Percentiles rank a stretch among this genome's conserved stretches.
Conservation (phyloP, 2,888 invertebrate species). For the Chloromyia formosa region DNA sequence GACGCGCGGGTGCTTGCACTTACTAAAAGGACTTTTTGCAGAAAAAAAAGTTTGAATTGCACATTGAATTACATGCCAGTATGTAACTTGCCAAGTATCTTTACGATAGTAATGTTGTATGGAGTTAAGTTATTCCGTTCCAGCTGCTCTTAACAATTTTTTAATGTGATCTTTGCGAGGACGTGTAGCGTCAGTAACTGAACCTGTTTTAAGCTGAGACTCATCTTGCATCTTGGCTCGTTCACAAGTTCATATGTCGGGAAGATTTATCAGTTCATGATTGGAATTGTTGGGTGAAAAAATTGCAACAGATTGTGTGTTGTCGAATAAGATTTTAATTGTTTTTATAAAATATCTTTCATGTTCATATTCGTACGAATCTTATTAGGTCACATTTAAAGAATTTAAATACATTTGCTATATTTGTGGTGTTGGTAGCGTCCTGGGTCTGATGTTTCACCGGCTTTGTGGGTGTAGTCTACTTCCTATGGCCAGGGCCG, state of each 20-base stretch:
- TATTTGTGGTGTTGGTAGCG: too few species aligned
- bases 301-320: not conserved
- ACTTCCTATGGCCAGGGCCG: too few species aligned
- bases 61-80: conserved; percentile 38
- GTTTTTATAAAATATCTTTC: too few species aligned
- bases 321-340: too few species aligned
- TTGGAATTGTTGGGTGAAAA: conserved; percentile 13
- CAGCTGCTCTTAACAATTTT: conserved; percentile 40
- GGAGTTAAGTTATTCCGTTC: conserved; percentile 31
- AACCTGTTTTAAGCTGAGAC: conserved; percentile 18
- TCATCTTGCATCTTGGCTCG: conserved; percentile 2
- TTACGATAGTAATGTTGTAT: conserved; percentile 31
- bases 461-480: too few species aligned
- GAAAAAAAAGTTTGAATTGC: conserved; percentile 26
- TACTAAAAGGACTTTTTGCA: conserved; percentile 12
- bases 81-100: conserved; percentile 33
- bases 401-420: too few species aligned
- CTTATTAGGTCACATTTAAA: too few species aligned
- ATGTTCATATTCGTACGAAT: too few species aligned
- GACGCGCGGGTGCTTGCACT: conserved; percentile 28
- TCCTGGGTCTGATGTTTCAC: too few species aligned
- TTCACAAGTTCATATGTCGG: conserved; percentile 37
- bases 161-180: conserved; percentile 10
- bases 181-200: not conserved
- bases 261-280: conserved; percentile 48